These are phyloP conservation scores for Theristicus caerulescens DNA, from an alignment of 2,113 vertebrate species.

Conservation along the genomic window DNA sequence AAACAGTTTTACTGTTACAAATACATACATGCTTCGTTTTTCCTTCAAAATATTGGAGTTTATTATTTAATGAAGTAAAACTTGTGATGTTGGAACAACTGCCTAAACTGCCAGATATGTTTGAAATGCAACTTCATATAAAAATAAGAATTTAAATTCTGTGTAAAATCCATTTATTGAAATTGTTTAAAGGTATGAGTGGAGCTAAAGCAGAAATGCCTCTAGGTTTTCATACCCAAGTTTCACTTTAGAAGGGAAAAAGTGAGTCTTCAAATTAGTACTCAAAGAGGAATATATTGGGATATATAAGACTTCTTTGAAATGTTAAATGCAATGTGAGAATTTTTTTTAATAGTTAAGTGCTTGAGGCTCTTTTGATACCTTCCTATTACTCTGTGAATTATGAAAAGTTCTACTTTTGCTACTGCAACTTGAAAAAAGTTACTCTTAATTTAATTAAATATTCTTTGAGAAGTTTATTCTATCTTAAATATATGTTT, in stretches of 20 bases:
- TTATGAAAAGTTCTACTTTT: not conserved
- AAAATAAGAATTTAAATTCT: not conserved
- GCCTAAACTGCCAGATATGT: not conserved
- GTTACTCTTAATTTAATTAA: not conserved
- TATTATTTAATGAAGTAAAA: not conserved
- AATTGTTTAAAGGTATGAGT: not conserved
- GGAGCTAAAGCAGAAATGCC: not conserved
- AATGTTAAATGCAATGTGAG: not conserved
- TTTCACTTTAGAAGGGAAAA: not conserved
- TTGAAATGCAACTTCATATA: not conserved
- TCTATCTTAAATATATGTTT: not conserved
- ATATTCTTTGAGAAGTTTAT: not conserved
- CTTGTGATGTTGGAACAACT: not conserved
- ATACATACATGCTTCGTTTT: not conserved
- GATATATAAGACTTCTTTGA: not conserved
- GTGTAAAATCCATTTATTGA: not conserved
- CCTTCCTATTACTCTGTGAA: not conserved
- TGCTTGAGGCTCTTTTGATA: not conserved
- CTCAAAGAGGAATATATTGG: not conserved
- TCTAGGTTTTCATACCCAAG: not conserved
- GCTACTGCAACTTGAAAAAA: not conserved
- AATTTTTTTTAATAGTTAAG: not conserved
- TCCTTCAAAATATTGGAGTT: not conserved
- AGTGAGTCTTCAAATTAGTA: not conserved
- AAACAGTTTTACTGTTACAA: not conserved